Base-by-base conservation (phyloP, 2,888 invertebrate species). In the Eremobia ochroleuca region DNA sequence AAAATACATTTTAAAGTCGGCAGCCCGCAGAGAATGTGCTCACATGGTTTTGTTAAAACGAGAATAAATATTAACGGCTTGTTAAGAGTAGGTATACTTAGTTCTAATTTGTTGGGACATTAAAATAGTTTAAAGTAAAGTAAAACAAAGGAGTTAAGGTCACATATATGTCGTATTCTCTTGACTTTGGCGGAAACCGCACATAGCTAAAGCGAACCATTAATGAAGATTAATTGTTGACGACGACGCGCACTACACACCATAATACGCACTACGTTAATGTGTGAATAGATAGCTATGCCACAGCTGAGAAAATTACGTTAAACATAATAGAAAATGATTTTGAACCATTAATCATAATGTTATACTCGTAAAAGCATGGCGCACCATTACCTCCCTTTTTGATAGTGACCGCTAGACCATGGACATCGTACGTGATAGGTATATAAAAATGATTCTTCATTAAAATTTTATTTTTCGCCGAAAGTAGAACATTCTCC, bases 181-280 rank as follows among this genome's bases (percentile, higher is more conserved):
- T 83, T 72, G 91, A 91, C 92, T 93, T 90, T 70, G 87, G 84
- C 90, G 92, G 91, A 90, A 93, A 93, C 95, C 95, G 92, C 95
- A 94, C 92, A 93, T 93, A 92, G 93, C 94, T 93, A 93, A 90
- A 92, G 92, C 92, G 92, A 94, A 92, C 93, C 94, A 93, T 94
- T 96, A 96, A 96, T 96, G 95, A 96, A 95, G 96, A 96, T 96
- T 95, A 96, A 96, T 95, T 93, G 95, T 93, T 91, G 91, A 90
- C 90, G 90, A 92, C 92, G 92, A 90, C 91, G 92, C 91, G 90
- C 92, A 92, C 90, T 92, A 92, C 69, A 84, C 88, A 87, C 85
- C 81, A 81, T 83, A 52, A 52, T 52, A 85, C 82, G 71, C 76
- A 81, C 85, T 83, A 85, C 81, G 81, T 78, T 68, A 87, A 87